phyloP scores from a whole-genome alignment of 2,797 vertebrate species.

The Lacerta bilineata region DNA sequence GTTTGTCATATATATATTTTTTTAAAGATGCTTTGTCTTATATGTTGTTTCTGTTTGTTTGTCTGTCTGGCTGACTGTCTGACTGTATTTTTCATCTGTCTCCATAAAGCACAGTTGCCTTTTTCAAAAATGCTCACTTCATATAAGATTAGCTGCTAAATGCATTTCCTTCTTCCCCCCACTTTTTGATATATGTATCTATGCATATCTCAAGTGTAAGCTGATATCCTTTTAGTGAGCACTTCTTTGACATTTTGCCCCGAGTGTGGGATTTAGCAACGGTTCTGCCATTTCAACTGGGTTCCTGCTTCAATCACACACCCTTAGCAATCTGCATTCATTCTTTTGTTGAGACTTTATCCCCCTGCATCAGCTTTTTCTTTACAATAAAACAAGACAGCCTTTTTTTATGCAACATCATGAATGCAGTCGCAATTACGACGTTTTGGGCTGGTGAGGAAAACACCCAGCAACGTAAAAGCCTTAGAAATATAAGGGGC shows the following conservation, averaged over 20 bases:
- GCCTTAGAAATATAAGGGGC: conserved; percentile 54
- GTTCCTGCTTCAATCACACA: conserved; percentile 59
- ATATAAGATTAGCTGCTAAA: conserved; percentile 70
- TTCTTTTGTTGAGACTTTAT: conserved; percentile 63
- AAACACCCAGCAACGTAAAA: conserved; percentile 44
- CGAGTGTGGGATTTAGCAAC: conserved; percentile 56
- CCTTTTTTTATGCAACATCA: conserved; percentile 69
- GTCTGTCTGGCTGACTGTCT: conserved; percentile 78
- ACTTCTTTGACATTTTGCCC: conserved; percentile 60
- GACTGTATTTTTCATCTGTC: conserved; percentile 78
- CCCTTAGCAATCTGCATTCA: conserved; percentile 71
- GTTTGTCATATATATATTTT: conserved; percentile 67
- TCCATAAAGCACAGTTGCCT: conserved; percentile 77
- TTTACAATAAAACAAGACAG: conserved; percentile 60
- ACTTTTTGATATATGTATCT: conserved; percentile 61
- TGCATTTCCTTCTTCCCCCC: conserved; percentile 55
- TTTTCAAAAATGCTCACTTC: conserved; percentile 68
- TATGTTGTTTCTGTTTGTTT: conserved; percentile 73
- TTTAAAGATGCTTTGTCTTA: conserved; percentile 76
- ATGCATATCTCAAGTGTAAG: conserved; percentile 71
- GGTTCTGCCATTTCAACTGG: conserved; percentile 52
- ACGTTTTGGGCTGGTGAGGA: conserved; percentile 70
- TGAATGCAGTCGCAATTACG: conserved; percentile 69
- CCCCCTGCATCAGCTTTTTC: conserved; percentile 65
- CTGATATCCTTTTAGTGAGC: conserved; percentile 56